Evolutionary conservation across 2,797 vertebrate genomes (phyloP).

Genomic region (Sylvilagus floridanus): DNA sequence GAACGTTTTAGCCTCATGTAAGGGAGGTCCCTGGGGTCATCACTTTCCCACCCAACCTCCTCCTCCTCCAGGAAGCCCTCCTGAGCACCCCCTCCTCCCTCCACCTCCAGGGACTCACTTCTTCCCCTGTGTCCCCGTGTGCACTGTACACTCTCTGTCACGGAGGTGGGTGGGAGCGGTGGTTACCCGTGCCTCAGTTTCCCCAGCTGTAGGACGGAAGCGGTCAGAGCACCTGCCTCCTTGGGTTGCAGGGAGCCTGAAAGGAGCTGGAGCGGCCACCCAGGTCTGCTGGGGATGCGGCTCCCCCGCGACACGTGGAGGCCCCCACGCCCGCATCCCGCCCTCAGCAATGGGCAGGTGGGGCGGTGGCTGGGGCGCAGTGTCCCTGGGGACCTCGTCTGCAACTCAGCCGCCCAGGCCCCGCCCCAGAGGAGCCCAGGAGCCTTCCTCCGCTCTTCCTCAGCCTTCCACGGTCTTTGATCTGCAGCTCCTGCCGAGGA

Average conservation of each 20-base stretch:
- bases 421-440: not conserved
- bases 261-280: not conserved
- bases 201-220: not conserved
- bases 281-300: not conserved
- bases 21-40: not conserved
- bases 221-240: rapidly evolving
- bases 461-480: rapidly evolving
- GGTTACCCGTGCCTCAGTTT: not conserved
- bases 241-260: rapidly evolving
- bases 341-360: not conserved
- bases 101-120: not conserved
- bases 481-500: rapidly evolving
- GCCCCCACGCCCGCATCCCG: no score
- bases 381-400: not conserved
- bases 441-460: not conserved
- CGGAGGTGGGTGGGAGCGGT: no score
- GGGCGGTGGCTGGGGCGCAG: not conserved
- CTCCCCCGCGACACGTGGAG: not conserved
- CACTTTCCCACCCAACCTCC: not conserved
- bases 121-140: not conserved
- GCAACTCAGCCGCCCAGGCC: not conserved
- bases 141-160: not conserved
- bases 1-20: not conserved
- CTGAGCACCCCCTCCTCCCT: not conserved
- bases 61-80: not conserved